These are phyloP conservation scores for Troides oblongomaculatus DNA, from an alignment of 2,888 invertebrate species.

Conservation along the genomic window DNA sequence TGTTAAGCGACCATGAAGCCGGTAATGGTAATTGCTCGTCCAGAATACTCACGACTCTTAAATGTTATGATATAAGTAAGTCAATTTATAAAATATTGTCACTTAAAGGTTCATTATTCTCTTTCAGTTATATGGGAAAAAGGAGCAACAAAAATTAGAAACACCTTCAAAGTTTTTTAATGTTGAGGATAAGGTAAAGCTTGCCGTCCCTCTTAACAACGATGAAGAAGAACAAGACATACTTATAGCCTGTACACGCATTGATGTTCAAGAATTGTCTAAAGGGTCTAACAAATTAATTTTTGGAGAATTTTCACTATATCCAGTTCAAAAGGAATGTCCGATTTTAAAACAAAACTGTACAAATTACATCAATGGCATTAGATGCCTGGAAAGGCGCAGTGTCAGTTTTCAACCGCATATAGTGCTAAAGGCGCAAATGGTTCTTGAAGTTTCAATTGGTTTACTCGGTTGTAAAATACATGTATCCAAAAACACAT, in stretches of 20 bases:
- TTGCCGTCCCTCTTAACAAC: slow-evolving; percentile 34
- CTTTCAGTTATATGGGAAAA: slow-evolving; percentile 57
- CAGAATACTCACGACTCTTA: too few relatives aligned
- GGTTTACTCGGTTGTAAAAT: slow-evolving; percentile 64
- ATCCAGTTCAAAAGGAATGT: slow-evolving; percentile 47
- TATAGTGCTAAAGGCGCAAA: slow-evolving; percentile 58
- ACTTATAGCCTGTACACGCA: slow-evolving; percentile 58
- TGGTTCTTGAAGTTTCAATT: slow-evolving; percentile 61
- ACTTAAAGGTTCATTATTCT: neutral
- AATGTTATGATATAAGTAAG: too few relatives aligned
- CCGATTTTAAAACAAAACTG: slow-evolving; percentile 49
- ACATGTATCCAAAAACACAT: slow-evolving; percentile 39
- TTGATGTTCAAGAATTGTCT: slow-evolving; percentile 52
- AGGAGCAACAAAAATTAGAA: slow-evolving; percentile 29
- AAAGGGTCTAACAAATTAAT: slow-evolving; percentile 50
- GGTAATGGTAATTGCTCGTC: too few relatives aligned
- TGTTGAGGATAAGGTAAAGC: slow-evolving; percentile 52
- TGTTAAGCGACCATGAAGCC: too few relatives aligned
- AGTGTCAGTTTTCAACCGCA: slow-evolving; percentile 47
- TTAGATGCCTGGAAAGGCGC: slow-evolving; percentile 43
- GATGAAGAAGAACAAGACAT: slow-evolving; percentile 46
- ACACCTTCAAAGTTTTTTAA: slow-evolving; percentile 48
- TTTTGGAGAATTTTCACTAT: slow-evolving; percentile 60
- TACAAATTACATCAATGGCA: slow-evolving; percentile 64
- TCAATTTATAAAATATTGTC: too few relatives aligned